Evolutionary conservation across 2,113 vertebrate genomes (phyloP).

Genomic region (Eretmochelys imbricata): DNA sequence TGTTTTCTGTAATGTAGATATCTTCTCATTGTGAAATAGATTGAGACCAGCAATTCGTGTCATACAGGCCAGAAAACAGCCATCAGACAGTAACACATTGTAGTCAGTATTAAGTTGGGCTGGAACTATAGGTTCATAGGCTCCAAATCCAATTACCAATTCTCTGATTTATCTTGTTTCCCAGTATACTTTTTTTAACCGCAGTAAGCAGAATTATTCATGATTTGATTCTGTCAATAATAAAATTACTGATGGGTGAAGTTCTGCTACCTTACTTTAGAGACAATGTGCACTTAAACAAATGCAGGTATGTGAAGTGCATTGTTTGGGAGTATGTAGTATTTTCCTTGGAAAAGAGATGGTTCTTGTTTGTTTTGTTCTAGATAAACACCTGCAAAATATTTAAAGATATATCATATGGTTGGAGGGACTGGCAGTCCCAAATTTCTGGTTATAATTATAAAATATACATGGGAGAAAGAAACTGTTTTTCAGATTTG

Average conservation of each 20-base stretch:
- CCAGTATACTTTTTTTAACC: not conserved
- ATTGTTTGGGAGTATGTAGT: not conserved
- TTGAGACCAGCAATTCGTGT: not conserved
- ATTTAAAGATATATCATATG: not conserved
- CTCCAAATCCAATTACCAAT: not conserved
- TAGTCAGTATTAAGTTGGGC: not conserved
- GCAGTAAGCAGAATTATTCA: accelerated
- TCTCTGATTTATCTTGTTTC: not conserved
- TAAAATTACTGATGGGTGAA: not conserved
- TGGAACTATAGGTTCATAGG: not conserved
- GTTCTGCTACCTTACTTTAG: not conserved
- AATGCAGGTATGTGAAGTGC: not conserved
- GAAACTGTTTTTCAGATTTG: constrained; percentile 14
- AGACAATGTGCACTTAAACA: not conserved
- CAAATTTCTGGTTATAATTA: constrained; percentile 36
- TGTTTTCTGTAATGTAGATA: constrained; percentile 43
- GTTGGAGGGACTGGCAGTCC: not conserved
- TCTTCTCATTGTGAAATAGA: not conserved
- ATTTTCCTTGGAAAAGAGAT: not conserved
- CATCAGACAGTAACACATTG: not conserved
- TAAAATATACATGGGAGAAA: constrained; percentile 11
- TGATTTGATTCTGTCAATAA: not conserved
- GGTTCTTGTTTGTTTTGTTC: not conserved
- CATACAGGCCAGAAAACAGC: not conserved
- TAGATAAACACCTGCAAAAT: not conserved